A percentile compares a stretch with the other conserved stretches of the same genome.
These are phyloP conservation scores for Rhopalosiphum maidis DNA, from an alignment of 1,140 invertebrate species.

Conservation along the genomic window DNA sequence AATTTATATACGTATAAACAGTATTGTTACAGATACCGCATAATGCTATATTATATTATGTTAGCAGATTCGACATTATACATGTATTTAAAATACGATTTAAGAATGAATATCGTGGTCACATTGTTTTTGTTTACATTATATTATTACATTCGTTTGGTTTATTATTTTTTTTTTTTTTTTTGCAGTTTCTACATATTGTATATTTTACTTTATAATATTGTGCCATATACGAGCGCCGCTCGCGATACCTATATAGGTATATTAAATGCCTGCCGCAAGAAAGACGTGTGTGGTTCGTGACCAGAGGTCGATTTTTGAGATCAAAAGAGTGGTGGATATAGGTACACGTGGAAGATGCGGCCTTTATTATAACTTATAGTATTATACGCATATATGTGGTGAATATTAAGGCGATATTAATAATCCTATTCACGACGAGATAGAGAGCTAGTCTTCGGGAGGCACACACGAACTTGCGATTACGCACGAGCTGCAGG, in stretches of 20 bases:
- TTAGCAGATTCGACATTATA: neutral
- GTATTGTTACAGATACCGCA: neutral
- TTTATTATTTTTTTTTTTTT: neutral
- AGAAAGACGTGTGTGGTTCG: conserved; percentile 44
- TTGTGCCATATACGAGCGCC: neutral
- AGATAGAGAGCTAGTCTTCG: neutral
- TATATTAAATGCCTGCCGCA: neutral
- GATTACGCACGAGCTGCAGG: too few species aligned
- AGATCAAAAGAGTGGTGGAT: conserved; percentile 34
- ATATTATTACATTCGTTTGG: neutral
- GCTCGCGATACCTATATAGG: neutral
- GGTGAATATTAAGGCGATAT: neutral
- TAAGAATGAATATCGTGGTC: conserved; percentile 48
- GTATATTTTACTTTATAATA: neutral
- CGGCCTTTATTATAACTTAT: neutral
- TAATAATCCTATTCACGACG: conserved; percentile 5
- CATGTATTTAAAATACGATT: conserved; percentile 27
- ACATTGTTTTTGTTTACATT: conserved; percentile 38
- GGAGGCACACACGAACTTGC: too few species aligned
- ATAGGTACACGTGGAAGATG: neutral
- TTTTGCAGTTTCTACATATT: neutral
- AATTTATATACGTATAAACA: neutral
- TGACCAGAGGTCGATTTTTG: conserved; percentile 45
- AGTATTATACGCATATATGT: neutral
- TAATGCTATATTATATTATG: neutral